A percentile compares a stretch with the other conserved stretches of the same genome.
These are phyloP conservation scores for Acropora tenuis DNA, from an alignment of 64 coral and sea anemone species.

Conservation along the genomic window DNA sequence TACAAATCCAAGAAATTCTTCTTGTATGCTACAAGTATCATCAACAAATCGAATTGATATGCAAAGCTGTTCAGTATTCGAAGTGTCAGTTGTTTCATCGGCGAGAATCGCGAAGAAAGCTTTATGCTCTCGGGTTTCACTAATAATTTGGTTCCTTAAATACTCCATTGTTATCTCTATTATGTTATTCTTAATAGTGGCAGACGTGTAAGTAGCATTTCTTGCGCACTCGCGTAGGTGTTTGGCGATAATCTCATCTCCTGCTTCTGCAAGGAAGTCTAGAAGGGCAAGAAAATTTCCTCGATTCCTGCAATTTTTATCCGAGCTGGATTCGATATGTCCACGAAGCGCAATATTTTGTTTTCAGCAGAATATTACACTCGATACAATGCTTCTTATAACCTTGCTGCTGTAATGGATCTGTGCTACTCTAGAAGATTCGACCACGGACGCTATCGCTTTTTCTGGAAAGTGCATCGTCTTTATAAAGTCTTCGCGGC, in stretches of 20 bases:
- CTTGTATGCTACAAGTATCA: too few relatives aligned
- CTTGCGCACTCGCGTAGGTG: conserved; percentile 36
- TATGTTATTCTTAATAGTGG: conserved; percentile 50
- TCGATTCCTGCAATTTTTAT: conserved; percentile 17
- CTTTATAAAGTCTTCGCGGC: conserved; percentile 58
- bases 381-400: conserved; percentile 39
- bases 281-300: conserved; percentile 67
- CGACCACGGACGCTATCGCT: conserved; percentile 29
- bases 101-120: too few relatives aligned
- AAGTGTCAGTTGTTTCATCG: too few relatives aligned
- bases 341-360: conserved; percentile 61
- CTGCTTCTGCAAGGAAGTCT: conserved; percentile 43
- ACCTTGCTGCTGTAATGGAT: conserved; percentile 38
- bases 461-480: conserved; percentile 40
- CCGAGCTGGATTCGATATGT: conserved; percentile 32
- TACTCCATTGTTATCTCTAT: conserved; percentile 45
- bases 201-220: conserved; percentile 60
- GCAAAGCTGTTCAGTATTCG: too few relatives aligned
- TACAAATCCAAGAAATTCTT: too few relatives aligned
- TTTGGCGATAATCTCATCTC: conserved; percentile 51
- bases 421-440: conserved; percentile 50
- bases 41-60: too few relatives aligned
- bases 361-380: conserved; percentile 57
- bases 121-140: too few relatives aligned
- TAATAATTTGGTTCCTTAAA: conserved; percentile 25